Conservation (phyloP, 2,113 vertebrate genomes). For the Mormyrus lacerda region DNA sequence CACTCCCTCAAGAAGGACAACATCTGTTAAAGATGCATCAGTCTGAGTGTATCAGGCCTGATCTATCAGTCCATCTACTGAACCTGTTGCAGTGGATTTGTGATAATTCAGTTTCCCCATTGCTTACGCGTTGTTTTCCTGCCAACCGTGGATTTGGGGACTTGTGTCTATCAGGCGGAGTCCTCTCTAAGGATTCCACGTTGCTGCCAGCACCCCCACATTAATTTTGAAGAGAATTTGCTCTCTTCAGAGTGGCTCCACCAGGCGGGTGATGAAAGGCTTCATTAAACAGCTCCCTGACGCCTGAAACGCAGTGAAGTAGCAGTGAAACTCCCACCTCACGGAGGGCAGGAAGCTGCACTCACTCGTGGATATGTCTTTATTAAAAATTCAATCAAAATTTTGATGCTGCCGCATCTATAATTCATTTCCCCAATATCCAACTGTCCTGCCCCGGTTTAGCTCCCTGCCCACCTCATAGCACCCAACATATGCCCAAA, state of each 20-base stretch:
- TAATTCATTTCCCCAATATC: conserved; percentile 22
- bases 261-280: not conserved
- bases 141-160: not conserved
- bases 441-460: not conserved
- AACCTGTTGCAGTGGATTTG: not conserved
- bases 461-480: not conserved
- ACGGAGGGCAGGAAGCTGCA: conserved; percentile 2
- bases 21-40: not conserved
- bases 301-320: not conserved
- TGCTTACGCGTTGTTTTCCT: not conserved
- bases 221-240: conserved; percentile 4
- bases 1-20: not conserved
- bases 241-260: not conserved
- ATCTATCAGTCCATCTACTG: not conserved
- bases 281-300: not conserved
- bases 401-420: conserved; percentile 33
- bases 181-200: not conserved
- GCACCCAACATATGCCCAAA: not conserved
- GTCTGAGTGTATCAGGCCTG: not conserved
- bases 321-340: not conserved
- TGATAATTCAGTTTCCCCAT: not conserved
- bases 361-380: not conserved
- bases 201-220: not conserved
- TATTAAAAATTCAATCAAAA: conserved; percentile 35
- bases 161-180: not conserved